Evolutionary conservation across 2,888 invertebrate species (phyloP).

Genomic region (Athrips mouffetella): DNA sequence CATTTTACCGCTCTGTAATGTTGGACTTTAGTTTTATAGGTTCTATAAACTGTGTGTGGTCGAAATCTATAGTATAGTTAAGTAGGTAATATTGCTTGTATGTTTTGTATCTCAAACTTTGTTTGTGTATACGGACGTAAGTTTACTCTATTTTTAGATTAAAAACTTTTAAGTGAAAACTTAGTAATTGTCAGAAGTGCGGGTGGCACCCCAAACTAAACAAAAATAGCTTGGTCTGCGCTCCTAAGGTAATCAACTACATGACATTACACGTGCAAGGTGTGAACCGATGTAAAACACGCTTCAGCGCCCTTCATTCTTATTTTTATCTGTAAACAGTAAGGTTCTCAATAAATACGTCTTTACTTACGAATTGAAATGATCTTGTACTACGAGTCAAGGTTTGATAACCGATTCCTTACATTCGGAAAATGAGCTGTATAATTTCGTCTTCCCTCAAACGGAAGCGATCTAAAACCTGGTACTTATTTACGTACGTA

Average conservation of each 20-base stretch:
- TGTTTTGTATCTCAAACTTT: slow-evolving; percentile 5
- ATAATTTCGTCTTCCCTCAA: no score
- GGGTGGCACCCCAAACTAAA: slow-evolving; percentile 39
- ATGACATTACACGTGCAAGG: slow-evolving; percentile 69
- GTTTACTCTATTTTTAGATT: slow-evolving; percentile 7
- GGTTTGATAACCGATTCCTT: neutral
- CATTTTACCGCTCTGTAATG: neutral
- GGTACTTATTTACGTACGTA: no score
- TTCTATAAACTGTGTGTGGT: neutral
- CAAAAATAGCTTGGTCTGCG: slow-evolving; percentile 49
- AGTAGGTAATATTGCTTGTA: neutral
- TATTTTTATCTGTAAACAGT: slow-evolving; percentile 57
- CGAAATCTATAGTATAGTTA: no score
- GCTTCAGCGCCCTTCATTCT: slow-evolving; percentile 55
- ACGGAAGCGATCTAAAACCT: no score
- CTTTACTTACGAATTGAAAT: slow-evolving; percentile 41
- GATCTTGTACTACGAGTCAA: neutral
- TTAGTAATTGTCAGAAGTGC: slow-evolving; percentile 22
- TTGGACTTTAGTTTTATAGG: neutral
- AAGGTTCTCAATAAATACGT: slow-evolving; percentile 56
- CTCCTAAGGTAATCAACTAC: slow-evolving; percentile 59
- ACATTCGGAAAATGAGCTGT: no score
- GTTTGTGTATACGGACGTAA: slow-evolving; percentile 14
- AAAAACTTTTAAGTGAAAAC: slow-evolving; percentile 18
- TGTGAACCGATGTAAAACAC: slow-evolving; percentile 64